Base-by-base conservation (phyloP, 2,797 vertebrate genomes). In the Enteromius argenteus region DNA sequence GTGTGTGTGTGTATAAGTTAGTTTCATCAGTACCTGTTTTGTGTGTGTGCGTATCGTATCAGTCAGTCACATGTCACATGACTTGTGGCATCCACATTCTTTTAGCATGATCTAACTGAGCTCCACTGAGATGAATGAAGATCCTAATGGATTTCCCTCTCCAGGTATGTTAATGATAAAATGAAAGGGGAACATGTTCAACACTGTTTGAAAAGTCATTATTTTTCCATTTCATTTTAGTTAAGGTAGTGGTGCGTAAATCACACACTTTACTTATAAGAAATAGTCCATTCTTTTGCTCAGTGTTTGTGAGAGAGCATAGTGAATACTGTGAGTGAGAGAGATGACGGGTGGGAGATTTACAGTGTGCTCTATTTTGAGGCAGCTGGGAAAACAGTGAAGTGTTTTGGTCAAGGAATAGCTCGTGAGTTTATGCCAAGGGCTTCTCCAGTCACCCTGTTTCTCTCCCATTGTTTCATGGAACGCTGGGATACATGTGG, bases 361-460 rank as follows among this genome's bases (percentile, higher is more conserved):
- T 73, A 84, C 66, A 66, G 35, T 76, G 6, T 27, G 64, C 42
- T 77, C 72, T 72, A 81, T 81, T 53, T 72, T 67, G 71, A 58
- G 72, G 27, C 66, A 77, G 79, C 53, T 86, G 82, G 85, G 72
- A 84, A 84, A 83, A 84, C 74, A 77, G 78, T 75, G 56, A 79
- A 76, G 51, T 75, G 74, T 84, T 84, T 72, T 78, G 78, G 73
- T 69, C 73, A 53, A 86, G 67, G 56, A 84, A 76, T 56, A 64
- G 83, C 74, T 64, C 44, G 3, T 66, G 53, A 72, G 17, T 87
- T 9, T 53, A 76, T 72, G 82, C 66, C 78, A 81, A 66, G 32
- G 35, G 77, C 27, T 80, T 84, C 81, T 80, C 78, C 46, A 71
- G 64, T 73, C 64, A 60, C 69, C 46, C 75, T 37, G 32, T 64